Conservation (phyloP, 2,888 invertebrate genomes). For the Latrodectus hesperus region DNA sequence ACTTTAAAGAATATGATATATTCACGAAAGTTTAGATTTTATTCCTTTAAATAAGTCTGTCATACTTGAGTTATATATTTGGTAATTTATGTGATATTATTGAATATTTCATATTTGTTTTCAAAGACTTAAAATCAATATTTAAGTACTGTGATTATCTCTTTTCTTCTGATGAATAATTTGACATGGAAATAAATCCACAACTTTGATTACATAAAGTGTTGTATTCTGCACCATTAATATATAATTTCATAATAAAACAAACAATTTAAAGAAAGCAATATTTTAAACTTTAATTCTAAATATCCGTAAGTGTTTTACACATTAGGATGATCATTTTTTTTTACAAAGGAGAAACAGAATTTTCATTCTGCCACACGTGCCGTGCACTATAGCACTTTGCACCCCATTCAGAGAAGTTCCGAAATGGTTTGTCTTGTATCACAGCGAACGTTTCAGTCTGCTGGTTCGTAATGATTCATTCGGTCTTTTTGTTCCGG, state of each 20-base stretch:
- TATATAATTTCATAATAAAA: slow-evolving; percentile 3
- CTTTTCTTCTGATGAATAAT: too few species aligned
- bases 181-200: too few species aligned
- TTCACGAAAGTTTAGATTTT: too few species aligned
- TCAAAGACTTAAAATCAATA: too few species aligned
- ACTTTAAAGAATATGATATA: too few species aligned
- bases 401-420: background rate
- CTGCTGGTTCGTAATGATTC: background rate
- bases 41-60: too few species aligned
- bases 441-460: slow-evolving; percentile 33
- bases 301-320: slow-evolving; percentile 17
- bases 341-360: slow-evolving; percentile 39
- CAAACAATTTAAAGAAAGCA: slow-evolving; percentile 43
- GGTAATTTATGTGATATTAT: too few species aligned
- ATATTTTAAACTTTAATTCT: slow-evolving; percentile 36
- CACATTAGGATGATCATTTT: slow-evolving; percentile 31
- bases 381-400: background rate
- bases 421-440: slow-evolving; percentile 16
- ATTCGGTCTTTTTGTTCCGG: background rate
- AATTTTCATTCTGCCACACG: slow-evolving; percentile 8
- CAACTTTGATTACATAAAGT: too few species aligned
- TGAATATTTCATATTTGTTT: too few species aligned
- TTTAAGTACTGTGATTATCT: too few species aligned
- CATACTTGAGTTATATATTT: too few species aligned
- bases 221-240: too few species aligned